Evolutionary conservation across 2,888 invertebrate species (phyloP), one percentile per base, ranked within the genome.

Genomic region (Lepidocyrtoides sp.): DNA sequence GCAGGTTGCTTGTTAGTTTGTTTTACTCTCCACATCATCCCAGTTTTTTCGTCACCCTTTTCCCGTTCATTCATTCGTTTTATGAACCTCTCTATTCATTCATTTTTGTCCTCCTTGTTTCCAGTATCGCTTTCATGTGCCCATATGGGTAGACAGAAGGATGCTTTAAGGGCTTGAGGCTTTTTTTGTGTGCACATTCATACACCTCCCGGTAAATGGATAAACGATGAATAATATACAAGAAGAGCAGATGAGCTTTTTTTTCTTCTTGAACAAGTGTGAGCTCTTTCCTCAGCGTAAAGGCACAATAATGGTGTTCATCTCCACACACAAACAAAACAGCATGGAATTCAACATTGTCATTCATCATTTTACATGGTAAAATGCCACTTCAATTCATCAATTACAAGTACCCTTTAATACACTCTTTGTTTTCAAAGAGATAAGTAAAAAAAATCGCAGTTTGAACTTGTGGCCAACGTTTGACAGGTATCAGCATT

Each of bases 1-100:
- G 90, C 90, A 90, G 90, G 90, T 90, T 90, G 77, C 85, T 90
- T 84, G 89, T 89, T 89, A 83, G 90, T 90, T 90, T 90, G 85
- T 90, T 90, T 90, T 85, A 84, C 90, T 90, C 84, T 90, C 57
- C 51, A 83, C 60, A 63, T 60, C 69, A 72, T 72, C 69, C 69
- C 12, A 88, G 69, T 66, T 81, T 86, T 86, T 88, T 85, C 66
- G 90, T 90, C 90, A 85, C 90, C 90, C 79, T 90, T 90, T 84
- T 66, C 72, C 79, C 51, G 63, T 51, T 83, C 48, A 66, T 83
- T 83, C 83, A 83, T 83, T 84, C n/a, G 10, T 36, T 84, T 85
- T 57, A 36, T 81, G 81, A 8, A 10, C 32, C 57, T 81, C 26
- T 54, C 20, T 36, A 79, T 51, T 85, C 82, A 82, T 89, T 89